Evolutionary conservation across 2,888 invertebrate species (phyloP), one percentile per base, ranked within the genome.

Genomic region (Ophion ventricosus): DNA sequence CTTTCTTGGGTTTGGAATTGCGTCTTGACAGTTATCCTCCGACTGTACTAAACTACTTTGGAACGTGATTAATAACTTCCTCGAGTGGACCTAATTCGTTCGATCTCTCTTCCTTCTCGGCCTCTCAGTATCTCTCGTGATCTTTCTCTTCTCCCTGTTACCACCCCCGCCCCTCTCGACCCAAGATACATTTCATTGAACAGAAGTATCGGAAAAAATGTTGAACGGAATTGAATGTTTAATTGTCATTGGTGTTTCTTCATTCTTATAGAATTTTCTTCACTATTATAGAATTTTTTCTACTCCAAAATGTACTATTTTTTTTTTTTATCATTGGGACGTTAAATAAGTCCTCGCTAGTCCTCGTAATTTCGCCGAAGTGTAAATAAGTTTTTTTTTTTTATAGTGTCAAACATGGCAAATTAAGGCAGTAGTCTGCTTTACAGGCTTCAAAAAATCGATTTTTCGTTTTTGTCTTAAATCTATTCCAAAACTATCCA

Each of bases 21-120:
- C 40, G 20, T 54, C 25, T 40, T 35, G 77, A 78, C 67, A 78
- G 74, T 67, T 23, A 78, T 78, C 74, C 74, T 26, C 61, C 35
- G 63, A 26, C 63, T 61, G 63, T 49, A 63, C 79, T 43, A 59
- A 23, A 54, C 57, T 56, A 63, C 69, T 74, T 82, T 56, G 20
- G 64, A 25, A 23, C 23, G 57, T 80, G 81, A 84, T 84, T 84
- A 84, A 84, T 82, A 84, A 84, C 84, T 84, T 79, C 81, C 84
- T 78, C 84, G 74, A 81, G 63, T 64, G 74, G 63, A 69, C 57
- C 73, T 70, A 61, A 79, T 17, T 56, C 69, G n/a, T 35, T 35
- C 35, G 29, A 2, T 35, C 35, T 35, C 35, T 35, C 35, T 35
- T 35, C 7, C 8, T 8, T 35, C 49, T 4, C 63, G 17, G 20